Conservation (phyloP, 2,113 vertebrate genomes). For the Rissa tridactyla region DNA sequence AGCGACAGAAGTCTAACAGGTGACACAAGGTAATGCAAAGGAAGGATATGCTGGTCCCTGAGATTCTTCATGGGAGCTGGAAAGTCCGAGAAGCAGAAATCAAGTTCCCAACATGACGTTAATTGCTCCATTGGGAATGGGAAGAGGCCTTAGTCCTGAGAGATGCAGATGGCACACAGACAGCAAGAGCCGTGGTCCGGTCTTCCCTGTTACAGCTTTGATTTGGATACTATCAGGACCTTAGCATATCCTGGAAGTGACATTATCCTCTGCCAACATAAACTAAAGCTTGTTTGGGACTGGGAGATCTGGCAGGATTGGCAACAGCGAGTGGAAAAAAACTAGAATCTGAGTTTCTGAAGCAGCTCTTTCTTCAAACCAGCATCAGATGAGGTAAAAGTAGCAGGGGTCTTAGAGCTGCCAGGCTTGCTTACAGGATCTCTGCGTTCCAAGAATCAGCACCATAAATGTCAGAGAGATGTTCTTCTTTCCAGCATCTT, state of each 20-base stretch:
- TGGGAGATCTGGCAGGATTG: background rate
- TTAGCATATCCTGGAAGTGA: slow-evolving; percentile 63
- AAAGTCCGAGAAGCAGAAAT: slow-evolving; percentile 55
- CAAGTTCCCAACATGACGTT: background rate
- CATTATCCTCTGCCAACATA: slow-evolving; percentile 59
- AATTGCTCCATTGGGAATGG: slow-evolving; percentile 18
- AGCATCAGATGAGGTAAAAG: slow-evolving; percentile 36
- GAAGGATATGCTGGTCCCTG: slow-evolving; percentile 83
- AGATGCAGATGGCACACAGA: slow-evolving; percentile 44
- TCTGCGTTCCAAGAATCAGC: background rate
- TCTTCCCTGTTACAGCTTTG: slow-evolving; percentile 32
- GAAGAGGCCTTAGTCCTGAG: slow-evolving; percentile 68
- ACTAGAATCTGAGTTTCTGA: slow-evolving; percentile 1
- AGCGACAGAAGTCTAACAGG: slow-evolving; percentile 22
- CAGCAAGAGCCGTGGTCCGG: background rate
- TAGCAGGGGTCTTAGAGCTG: slow-evolving; percentile 30
- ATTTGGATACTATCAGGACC: slow-evolving; percentile 47
- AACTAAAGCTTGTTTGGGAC: slow-evolving; percentile 19
- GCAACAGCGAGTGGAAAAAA: background rate
- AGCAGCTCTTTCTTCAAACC: slow-evolving; percentile 22
- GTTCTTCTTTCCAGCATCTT: background rate
- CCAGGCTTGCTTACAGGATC: background rate
- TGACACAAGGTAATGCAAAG: slow-evolving; percentile 77
- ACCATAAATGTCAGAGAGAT: slow-evolving; percentile 39
- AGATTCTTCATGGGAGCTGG: slow-evolving; percentile 73